These are phyloP conservation scores for Notoglanidium macrostoma DNA, from an alignment of 2,797 vertebrate species.

Conservation along the genomic window DNA sequence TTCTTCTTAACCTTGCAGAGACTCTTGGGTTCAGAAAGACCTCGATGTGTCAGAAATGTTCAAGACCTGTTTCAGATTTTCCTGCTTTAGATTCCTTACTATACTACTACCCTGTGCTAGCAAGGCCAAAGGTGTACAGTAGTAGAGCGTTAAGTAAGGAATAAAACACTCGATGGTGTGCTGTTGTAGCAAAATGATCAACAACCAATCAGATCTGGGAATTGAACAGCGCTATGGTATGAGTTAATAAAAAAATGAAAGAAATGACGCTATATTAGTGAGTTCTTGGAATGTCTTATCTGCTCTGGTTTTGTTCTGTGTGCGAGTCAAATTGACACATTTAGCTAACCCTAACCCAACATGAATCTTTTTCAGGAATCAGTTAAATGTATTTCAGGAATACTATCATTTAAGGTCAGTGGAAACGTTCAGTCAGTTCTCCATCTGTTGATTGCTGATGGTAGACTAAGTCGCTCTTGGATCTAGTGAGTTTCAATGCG, in stretches of 20 bases:
- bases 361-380: background rate
- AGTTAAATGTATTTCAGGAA: background rate
- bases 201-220: background rate
- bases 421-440: background rate
- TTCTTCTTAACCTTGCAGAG: constrained; percentile 11
- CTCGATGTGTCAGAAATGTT: constrained; percentile 52
- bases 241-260: background rate
- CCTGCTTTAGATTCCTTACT: constrained; percentile 23
- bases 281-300: background rate
- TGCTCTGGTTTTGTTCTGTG: background rate
- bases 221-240: background rate
- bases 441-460: background rate
- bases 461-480: background rate
- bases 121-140: background rate
- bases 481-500: background rate
- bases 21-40: constrained; percentile 17
- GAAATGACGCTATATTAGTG: background rate
- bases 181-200: background rate
- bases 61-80: constrained; percentile 1
- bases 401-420: background rate
- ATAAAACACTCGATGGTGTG: background rate
- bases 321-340: background rate
- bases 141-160: background rate
- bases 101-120: background rate
- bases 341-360: background rate